Evolutionary conservation across 2,888 invertebrate species (phyloP), one percentile per base, ranked within the genome.

Genomic region (Leptopilina myrica): DNA sequence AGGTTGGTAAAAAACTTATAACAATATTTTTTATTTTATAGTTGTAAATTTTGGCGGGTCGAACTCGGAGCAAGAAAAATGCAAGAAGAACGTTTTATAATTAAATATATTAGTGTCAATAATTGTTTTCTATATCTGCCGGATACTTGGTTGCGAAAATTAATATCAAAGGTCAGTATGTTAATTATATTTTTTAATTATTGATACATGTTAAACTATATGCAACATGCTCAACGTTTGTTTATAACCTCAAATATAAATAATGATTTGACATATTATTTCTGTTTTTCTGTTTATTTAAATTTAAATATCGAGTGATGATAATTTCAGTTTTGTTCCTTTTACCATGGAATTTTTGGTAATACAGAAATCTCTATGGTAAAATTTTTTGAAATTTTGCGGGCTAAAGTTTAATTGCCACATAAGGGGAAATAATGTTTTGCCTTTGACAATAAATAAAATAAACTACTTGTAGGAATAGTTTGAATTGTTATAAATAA

Each of bases 91-190:
- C 89, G 90, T 69, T 92, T 94, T 78, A 87, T 85, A 14, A 90
- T 94, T 20, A 92, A 92, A 81, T 93, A 92, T 83, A 85, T 93
- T 82, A 85, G 92, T 79, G 90, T 89, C 49, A 93, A 93, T 85
- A 92, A 92, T 83, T 93, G 92, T 86, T 93, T 93, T 84, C 89
- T 92, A 67, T 92, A 92, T 88, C 85, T 93, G 73, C 92, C 93
- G 59, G 86, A 90, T 76, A 33, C 64, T 7, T 87, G 89, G 86
- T 77, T 86, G 20, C 87, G 86, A 76, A 88, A 86, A 84, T 81
- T 90, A 77, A 84, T 86, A 62, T 83, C 86, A 77, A 85, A 88
- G 86, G 89, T 88, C 83, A 83, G 87, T 85, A 59, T 43, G 8
- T 59, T n/a, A 59, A n/a, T 59, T 59, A 15, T 2, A 49, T 49